Base-by-base conservation (phyloP, 2,113 vertebrate species). In the Mesitornis unicolor region DNA sequence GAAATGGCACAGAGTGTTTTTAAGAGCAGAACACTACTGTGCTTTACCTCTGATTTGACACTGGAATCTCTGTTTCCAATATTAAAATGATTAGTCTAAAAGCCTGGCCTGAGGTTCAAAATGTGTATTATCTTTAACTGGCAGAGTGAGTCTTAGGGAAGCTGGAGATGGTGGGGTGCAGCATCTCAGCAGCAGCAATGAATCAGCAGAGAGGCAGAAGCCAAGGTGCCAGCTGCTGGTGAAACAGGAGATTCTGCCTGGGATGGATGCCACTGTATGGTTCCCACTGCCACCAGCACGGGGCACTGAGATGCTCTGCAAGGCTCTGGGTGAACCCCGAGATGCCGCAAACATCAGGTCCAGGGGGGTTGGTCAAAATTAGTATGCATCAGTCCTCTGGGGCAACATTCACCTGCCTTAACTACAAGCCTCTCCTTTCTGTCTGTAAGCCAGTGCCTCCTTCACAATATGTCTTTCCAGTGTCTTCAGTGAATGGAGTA, bases 291-390 rank as follows among this genome's bases (percentile, higher is more conserved):
- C 10, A 5, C 31, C 1, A 0, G 16, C 59, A 74, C 0, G 1
- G 76, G 31, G 28, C 19, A n/a, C 51, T 48, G 45, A 74, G 40
- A 33, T 12, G 5, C 45, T 81, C 61, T 70, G 35, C 47, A 70
- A 75, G 50, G 35, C 22, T 61, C 69, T 84, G 50, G 33, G 29
- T 28, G 69, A 91, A 29, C 14, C 47, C 8, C 0, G 0, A 78
- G 64, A 47, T 24, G 20, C 16, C 17, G 25, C 31, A 81, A 89
- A 40, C 12, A 26, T 1, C 18, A n/a, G 17, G 29, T 26, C 17
- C 24, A 33, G 29, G 18, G 28, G 6, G 0, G 1, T 33, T 0
- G 2, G 65, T n/a, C 2, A 45, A 74, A 13, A 9, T 47, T 47
- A 68, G 35, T 29, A 36, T 0, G 3, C 11, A 61, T 57, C 70